A percentile compares a stretch with the other conserved stretches of the same genome.
phyloP scores from a whole-genome alignment of 2,797 vertebrate genomes.

The Rhadinocentrus ornatus region DNA sequence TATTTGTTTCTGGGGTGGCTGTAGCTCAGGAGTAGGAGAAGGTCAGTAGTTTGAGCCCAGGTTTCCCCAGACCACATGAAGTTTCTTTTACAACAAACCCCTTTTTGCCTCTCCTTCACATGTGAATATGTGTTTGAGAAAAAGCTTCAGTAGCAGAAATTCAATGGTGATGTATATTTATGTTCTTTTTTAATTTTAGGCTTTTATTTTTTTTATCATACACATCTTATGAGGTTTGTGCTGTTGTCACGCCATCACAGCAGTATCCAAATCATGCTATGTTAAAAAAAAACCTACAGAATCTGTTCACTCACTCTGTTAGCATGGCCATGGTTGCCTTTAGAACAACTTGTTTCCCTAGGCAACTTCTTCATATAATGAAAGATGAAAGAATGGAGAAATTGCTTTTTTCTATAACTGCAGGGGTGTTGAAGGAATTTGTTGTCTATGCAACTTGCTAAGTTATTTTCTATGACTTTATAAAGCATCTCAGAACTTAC shows the following conservation, averaged over 20 bases:
- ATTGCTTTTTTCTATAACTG: conserved; percentile 17
- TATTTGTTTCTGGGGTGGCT: too few relatives aligned
- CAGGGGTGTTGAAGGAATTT: conserved; percentile 32
- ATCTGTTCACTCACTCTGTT: conserved; percentile 32
- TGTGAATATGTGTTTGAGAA: too few relatives aligned
- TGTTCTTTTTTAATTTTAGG: conserved; percentile 2
- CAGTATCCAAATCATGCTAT: background rate
- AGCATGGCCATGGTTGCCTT: conserved; percentile 30
- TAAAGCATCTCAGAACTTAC: background rate
- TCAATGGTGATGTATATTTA: conserved; percentile 9
- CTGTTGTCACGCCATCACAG: conserved; percentile 62
- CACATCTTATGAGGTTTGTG: conserved; percentile 41
- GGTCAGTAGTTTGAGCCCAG: too few relatives aligned
- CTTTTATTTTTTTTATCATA: conserved; percentile 10
- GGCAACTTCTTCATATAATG: conserved; percentile 36
- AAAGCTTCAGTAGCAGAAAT: too few relatives aligned
- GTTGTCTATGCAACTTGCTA: conserved; percentile 32
- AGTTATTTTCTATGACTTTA: conserved; percentile 21
- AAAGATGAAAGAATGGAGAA: conserved; percentile 46
- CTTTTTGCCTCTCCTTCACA: too few relatives aligned
- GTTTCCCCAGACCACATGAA: too few relatives aligned
- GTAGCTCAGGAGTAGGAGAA: too few relatives aligned
- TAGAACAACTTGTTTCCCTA: conserved; percentile 37
- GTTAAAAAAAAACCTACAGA: conserved; percentile 33
- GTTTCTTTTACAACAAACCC: too few relatives aligned